Evolutionary conservation across 2,888 invertebrate genomes (phyloP).

Genomic region (Ellobium chinense): DNA sequence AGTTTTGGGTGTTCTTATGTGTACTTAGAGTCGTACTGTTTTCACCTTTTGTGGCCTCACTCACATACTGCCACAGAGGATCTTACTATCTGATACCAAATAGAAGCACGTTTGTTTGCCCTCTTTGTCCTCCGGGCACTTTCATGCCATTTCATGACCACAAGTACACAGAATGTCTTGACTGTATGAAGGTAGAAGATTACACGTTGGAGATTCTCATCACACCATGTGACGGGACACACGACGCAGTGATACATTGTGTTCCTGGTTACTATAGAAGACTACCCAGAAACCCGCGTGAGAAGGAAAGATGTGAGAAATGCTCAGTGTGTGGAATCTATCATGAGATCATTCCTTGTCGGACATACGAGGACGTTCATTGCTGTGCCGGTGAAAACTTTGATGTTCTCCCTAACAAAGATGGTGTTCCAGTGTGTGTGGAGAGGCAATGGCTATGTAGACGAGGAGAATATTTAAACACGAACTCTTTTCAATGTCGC

Average conservation of each 20-base stretch:
- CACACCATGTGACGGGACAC: background rate
- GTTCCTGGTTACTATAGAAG: background rate
- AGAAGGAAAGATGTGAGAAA: background rate
- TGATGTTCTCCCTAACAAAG: background rate
- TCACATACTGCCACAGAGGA: too few species aligned
- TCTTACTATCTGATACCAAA: too few species aligned
- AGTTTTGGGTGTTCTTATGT: too few species aligned
- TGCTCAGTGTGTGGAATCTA: background rate
- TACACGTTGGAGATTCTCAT: background rate
- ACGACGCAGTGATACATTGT: background rate
- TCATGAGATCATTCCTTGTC: background rate
- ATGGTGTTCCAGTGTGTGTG: background rate
- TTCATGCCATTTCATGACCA: too few species aligned
- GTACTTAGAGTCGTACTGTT: too few species aligned
- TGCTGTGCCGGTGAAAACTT: background rate
- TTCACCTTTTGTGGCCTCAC: too few species aligned
- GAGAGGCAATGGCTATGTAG: background rate
- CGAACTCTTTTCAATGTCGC: background rate
- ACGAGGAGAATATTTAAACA: background rate
- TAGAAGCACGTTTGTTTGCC: too few species aligned
- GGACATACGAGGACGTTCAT: background rate
- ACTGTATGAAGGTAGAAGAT: background rate
- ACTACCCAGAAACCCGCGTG: background rate
- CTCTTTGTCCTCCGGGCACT: too few species aligned
- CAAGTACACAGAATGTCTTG: background rate